phyloP scores from a whole-genome alignment of 2,113 vertebrate genomes.

The Riparia riparia region DNA sequence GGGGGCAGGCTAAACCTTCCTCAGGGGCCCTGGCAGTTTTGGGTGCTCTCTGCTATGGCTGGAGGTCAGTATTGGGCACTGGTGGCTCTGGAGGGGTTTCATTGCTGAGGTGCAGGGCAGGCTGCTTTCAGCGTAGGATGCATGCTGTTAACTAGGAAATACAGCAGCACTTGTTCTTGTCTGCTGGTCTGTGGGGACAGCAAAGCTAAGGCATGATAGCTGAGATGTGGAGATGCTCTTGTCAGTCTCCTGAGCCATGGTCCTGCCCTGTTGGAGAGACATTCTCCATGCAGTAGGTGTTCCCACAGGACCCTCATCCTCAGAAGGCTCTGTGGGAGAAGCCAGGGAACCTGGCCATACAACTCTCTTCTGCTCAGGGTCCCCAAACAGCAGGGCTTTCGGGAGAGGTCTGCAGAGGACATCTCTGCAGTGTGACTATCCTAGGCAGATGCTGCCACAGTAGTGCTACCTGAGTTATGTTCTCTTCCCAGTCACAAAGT shows the following conservation, averaged over 20 bases:
- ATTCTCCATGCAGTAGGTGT: background rate
- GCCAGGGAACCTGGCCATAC: background rate
- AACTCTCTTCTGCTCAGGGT: background rate
- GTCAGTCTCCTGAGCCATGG: background rate
- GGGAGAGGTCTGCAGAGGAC: background rate
- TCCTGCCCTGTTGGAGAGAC: background rate
- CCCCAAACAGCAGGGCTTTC: background rate
- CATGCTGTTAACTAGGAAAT: background rate
- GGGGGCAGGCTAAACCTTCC: background rate
- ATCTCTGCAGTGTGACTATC: background rate
- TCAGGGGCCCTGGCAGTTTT: background rate
- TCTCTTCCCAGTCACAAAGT: background rate
- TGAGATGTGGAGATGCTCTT: background rate
- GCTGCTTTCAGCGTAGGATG: background rate
- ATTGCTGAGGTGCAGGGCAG: background rate
- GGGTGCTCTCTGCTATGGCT: background rate
- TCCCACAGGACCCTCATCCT: accelerated
- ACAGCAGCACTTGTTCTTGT: background rate
- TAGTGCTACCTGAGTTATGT: background rate
- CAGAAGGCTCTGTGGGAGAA: background rate
- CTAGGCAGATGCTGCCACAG: background rate
- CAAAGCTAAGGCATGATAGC: background rate
- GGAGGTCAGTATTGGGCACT: background rate
- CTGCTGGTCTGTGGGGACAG: background rate
- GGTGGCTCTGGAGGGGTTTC: background rate